These are phyloP conservation scores for Zaprionus obscuricornis DNA, from an alignment of 2,888 invertebrate genomes.

Conservation along the genomic window DNA sequence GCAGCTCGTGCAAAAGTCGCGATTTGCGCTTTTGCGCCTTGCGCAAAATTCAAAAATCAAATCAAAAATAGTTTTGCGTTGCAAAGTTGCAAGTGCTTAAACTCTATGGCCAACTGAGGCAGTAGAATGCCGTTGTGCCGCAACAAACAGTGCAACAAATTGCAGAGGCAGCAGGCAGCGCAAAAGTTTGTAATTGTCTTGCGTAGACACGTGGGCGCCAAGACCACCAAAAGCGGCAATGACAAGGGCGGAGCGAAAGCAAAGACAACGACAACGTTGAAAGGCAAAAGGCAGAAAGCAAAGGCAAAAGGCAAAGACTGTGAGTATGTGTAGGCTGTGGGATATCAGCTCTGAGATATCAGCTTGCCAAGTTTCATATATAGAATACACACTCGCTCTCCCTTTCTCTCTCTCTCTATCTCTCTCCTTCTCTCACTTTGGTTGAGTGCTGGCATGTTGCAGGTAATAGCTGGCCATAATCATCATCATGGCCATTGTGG, in stretches of 20 bases:
- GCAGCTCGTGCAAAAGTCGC: too few species aligned
- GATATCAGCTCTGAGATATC: too few species aligned
- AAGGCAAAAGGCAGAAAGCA: too few species aligned
- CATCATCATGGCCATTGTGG: constrained; percentile 45
- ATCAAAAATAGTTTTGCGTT: constrained; percentile 75
- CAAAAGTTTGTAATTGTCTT: constrained; percentile 72
- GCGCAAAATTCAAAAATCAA: constrained; percentile 73
- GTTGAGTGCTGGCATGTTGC: constrained; percentile 38
- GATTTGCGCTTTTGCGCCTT: constrained; percentile 42
- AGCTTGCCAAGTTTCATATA: too few species aligned
- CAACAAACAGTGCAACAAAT: constrained; percentile 80
- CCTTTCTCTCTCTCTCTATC: too few species aligned
- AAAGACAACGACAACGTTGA: too few species aligned
- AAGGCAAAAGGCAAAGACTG: too few species aligned
- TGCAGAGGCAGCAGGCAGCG: constrained; percentile 35
- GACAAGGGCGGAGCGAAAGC: too few species aligned
- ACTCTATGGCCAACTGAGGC: constrained; percentile 50
- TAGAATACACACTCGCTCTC: too few species aligned
- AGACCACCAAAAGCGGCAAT: constrained; percentile 9
- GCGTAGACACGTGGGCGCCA: constrained; percentile 66
- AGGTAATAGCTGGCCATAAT: constrained; percentile 64
- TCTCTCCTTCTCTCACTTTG: too few species aligned
- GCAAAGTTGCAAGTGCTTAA: constrained; percentile 74
- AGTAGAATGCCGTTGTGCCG: constrained; percentile 5
- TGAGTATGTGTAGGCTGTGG: too few species aligned